These are phyloP conservation scores for Lordiphosa collinella DNA, from an alignment of 1,140 invertebrate species.

Conservation along the genomic window DNA sequence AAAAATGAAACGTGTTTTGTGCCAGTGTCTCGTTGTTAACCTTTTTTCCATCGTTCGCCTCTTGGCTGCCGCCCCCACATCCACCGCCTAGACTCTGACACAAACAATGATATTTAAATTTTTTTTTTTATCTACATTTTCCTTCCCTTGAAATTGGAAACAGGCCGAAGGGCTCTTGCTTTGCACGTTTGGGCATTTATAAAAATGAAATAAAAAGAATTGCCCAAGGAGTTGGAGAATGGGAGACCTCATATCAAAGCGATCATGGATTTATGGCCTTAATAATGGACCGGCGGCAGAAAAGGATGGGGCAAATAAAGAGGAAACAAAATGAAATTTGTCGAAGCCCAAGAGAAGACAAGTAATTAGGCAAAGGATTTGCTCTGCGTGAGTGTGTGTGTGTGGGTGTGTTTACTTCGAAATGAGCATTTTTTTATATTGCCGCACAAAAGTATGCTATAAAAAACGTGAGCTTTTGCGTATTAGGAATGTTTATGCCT, in stretches of 20 bases:
- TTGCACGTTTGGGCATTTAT: conserved; percentile 67
- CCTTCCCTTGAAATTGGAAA: conserved; percentile 71
- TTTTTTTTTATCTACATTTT: conserved; percentile 48
- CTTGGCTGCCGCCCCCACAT: conserved; percentile 10
- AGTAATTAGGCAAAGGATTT: conserved; percentile 76
- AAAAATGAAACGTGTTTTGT: conserved; percentile 59
- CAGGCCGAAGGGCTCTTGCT: conserved; percentile 24
- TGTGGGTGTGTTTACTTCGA: conserved; percentile 10
- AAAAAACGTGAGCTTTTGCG: conserved; percentile 47
- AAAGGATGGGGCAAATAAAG: conserved; percentile 23
- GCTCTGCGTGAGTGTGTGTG: conserved; percentile 8
- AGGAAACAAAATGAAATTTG: conserved; percentile 32
- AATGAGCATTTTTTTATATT: conserved; percentile 33
- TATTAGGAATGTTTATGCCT: conserved; percentile 1
- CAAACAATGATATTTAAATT: conserved; percentile 78
- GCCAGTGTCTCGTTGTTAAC: conserved; percentile 72
- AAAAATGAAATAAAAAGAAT: conserved; percentile 55
- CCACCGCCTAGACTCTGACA: conserved; percentile 39
- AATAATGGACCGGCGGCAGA: conserved; percentile 53
- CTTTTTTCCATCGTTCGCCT: conserved; percentile 47
- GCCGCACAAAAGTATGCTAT: conserved; percentile 31
- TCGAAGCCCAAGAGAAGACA: conserved; percentile 55
- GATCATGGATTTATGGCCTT: conserved; percentile 77
- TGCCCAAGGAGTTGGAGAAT: background rate
- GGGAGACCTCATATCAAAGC: conserved; percentile 67